A percentile compares a stretch with the other conserved stretches of the same genome.
phyloP scores from a whole-genome alignment of 37 sponge, comb jelly and placozoan genomes.

The Aplysina aerophoba region DNA sequence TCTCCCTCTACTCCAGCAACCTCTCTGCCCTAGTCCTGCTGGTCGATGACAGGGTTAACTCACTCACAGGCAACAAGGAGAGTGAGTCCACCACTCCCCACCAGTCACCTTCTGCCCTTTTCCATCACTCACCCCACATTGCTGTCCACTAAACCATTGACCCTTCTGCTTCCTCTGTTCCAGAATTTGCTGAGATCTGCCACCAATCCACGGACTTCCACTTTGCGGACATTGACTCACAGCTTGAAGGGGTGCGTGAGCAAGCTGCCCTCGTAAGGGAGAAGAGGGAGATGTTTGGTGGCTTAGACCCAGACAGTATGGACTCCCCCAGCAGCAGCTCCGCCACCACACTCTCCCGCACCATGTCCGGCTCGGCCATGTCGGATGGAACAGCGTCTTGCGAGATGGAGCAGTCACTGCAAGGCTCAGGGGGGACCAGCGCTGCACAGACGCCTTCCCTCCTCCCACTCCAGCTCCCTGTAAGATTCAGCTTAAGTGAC shows the following conservation, averaged over 20 bases:
- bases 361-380: not conserved
- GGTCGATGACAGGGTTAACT: constrained; percentile 70
- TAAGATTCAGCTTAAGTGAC: too few species aligned
- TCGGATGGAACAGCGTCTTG: not conserved
- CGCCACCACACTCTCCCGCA: not conserved
- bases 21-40: constrained; percentile 80
- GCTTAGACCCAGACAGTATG: not conserved
- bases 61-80: constrained; percentile 68
- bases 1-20: constrained; percentile 87
- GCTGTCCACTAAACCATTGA: too few species aligned
- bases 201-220: constrained; percentile 88
- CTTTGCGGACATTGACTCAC: constrained; percentile 79
- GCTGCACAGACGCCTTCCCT: not conserved
- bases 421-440: not conserved
- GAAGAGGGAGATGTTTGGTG: constrained; percentile 8
- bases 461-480: too few species aligned
- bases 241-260: constrained; percentile 59
- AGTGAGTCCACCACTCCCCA: constrained; percentile 32
- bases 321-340: not conserved
- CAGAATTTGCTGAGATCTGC: constrained; percentile 64
- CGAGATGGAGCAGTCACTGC: not conserved
- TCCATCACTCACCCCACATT: too few species aligned
- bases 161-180: constrained; percentile 17
- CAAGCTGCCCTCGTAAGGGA: constrained; percentile 27
- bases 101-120: not conserved